Percentiles rank a stretch among this genome's conserved stretches.
Evolutionary conservation across 2,888 invertebrate species (phyloP).

Genomic region (Caenorhabditis panamensis): DNA sequence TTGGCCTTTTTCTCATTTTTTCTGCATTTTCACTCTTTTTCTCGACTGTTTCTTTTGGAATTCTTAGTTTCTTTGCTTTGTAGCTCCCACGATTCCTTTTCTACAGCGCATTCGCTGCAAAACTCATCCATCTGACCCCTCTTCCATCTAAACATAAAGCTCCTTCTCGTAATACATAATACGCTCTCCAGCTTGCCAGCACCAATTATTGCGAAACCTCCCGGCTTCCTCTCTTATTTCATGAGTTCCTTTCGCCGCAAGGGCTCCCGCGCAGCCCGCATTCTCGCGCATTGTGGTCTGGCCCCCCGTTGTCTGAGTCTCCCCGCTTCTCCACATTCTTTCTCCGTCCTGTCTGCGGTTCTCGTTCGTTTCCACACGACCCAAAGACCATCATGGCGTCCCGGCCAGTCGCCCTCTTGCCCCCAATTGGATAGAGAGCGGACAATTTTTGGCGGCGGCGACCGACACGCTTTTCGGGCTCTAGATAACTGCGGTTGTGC

Average conservation of each 20-base stretch:
- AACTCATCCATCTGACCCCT: too few relatives aligned
- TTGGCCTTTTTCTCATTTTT: neutral
- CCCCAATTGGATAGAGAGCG: conserved; percentile 38
- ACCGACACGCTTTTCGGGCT: conserved; percentile 1
- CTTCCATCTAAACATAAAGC: neutral
- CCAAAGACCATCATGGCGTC: conserved; percentile 55
- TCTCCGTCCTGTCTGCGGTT: conserved; percentile 33
- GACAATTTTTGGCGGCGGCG: conserved; percentile 33
- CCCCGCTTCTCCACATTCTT: conserved; percentile 15
- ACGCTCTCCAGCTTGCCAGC: too few relatives aligned
- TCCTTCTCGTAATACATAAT: neutral
- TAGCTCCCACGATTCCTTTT: neutral
- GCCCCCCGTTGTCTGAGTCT: conserved; percentile 52
- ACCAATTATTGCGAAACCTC: conserved; percentile 47
- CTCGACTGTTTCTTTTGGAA: neutral
- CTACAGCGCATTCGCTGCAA: too few relatives aligned
- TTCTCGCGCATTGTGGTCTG: conserved; percentile 47
- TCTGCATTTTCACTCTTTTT: neutral
- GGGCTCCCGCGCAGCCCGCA: conserved; percentile 53
- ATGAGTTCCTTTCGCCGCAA: conserved; percentile 46
- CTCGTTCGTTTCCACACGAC: too few relatives aligned
- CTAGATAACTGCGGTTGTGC: conserved; percentile 1
- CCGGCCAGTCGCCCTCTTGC: conserved; percentile 15
- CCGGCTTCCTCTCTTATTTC: conserved; percentile 23
- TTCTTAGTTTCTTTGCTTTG: neutral